These are phyloP conservation scores for Petrophora chlorosata DNA, from an alignment of 2,888 invertebrate species.

Conservation along the genomic window DNA sequence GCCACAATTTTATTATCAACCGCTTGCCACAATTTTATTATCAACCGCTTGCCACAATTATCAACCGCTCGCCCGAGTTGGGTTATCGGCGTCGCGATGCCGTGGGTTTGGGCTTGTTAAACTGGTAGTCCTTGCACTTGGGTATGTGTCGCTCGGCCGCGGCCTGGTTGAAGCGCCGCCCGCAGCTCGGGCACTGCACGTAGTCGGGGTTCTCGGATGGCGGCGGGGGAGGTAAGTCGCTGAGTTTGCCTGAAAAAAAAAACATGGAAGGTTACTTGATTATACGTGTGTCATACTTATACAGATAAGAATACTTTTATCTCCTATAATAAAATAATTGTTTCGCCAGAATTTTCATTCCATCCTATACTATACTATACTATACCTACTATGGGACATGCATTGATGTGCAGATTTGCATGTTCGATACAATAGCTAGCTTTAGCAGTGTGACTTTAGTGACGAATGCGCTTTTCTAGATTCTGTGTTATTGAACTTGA, in stretches of 20 bases:
- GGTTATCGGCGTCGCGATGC: constrained; percentile 61
- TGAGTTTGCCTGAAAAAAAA: constrained; percentile 84
- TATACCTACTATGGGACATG: no score
- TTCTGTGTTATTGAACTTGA: no score
- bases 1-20: constrained; percentile 10
- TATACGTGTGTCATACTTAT: no score
- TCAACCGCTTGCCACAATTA: constrained; percentile 18
- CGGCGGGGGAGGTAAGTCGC: constrained; percentile 95
- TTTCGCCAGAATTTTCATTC: no score
- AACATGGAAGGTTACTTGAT: no score
- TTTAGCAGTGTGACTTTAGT: no score
- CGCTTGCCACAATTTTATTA: constrained; percentile 13
- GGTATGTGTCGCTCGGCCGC: constrained; percentile 97
- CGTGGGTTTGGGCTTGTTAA: constrained; percentile 88
- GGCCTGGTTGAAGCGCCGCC: constrained; percentile 91
- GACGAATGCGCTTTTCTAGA: no score
- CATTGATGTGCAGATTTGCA: no score
- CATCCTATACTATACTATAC: no score
- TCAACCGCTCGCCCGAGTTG: neutral
- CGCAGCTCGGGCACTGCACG: constrained; percentile 94
- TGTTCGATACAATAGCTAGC: no score
- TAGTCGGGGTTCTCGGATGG: constrained; percentile 95
- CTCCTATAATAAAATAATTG: no score
- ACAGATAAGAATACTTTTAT: no score
- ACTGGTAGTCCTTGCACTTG: constrained; percentile 92